phyloP scores from a whole-genome alignment of 2,797 vertebrate genomes.

The Eupleurogrammus muticus region DNA sequence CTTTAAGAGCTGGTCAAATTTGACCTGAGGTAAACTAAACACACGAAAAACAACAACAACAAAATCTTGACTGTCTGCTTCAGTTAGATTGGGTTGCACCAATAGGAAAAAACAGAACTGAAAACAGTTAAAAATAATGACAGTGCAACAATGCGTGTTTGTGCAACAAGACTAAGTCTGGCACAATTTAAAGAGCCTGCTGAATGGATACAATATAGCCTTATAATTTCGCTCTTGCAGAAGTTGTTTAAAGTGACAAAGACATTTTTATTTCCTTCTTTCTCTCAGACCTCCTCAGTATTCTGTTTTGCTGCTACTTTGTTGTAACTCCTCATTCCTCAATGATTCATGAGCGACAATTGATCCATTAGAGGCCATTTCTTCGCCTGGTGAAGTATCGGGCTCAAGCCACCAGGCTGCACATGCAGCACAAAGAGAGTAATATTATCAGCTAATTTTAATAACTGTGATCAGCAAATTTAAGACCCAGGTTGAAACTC shows the following conservation, averaged over 20 bases:
- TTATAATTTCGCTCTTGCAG: conserved; percentile 9
- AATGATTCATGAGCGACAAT: conserved; percentile 46
- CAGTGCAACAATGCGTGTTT: conserved; percentile 10
- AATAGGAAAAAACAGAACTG: conserved; percentile 44
- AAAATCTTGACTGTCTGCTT: neutral
- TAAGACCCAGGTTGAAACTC: conserved; percentile 2
- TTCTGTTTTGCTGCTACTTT: conserved; percentile 34
- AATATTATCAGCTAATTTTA: conserved; percentile 22
- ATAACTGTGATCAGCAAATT: conserved; percentile 21
- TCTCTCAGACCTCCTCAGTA: conserved; percentile 31
- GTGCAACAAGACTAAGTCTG: conserved; percentile 9
- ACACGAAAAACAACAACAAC: neutral
- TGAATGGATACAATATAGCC: neutral
- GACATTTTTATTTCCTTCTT: neutral
- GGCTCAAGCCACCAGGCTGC: conserved; percentile 29
- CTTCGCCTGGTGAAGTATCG: conserved; percentile 39
- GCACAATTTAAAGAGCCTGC: conserved; percentile 3
- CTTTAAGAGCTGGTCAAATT: no score
- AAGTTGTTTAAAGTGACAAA: neutral
- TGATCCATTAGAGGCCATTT: conserved; percentile 58
- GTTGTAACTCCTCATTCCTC: conserved; percentile 40
- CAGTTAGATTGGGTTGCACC: conserved; percentile 11
- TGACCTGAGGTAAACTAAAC: no score
- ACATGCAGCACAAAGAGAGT: conserved; percentile 16
- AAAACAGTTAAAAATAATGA: conserved; percentile 39